Evolutionary conservation across 2,888 invertebrate genomes (phyloP).

Genomic region (Arge pagana): DNA sequence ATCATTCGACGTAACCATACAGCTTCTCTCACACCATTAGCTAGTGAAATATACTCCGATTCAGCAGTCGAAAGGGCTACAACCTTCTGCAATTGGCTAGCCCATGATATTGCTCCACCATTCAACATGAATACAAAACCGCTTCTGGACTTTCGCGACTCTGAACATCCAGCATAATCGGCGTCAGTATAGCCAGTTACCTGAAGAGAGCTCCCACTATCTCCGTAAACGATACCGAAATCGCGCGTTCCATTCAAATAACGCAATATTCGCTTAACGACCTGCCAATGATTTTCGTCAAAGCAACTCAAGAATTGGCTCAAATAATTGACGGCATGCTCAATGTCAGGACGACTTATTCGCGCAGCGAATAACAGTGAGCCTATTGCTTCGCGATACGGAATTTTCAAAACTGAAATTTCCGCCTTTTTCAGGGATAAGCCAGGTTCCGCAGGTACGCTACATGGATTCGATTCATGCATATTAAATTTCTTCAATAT

Average conservation of each 20-base stretch:
- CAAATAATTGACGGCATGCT: neutral
- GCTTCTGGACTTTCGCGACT: slow-evolving; percentile 27
- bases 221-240: slow-evolving; percentile 26
- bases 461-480: slow-evolving; percentile 11
- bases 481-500: slow-evolving; percentile 21
- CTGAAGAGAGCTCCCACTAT: slow-evolving; percentile 6
- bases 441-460: slow-evolving; percentile 19
- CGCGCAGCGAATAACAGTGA: neutral
- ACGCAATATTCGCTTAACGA: slow-evolving; percentile 29
- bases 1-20: slow-evolving; percentile 15
- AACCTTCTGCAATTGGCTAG: slow-evolving; percentile 25
- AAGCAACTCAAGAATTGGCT: neutral
- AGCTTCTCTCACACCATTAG: neutral
- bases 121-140: slow-evolving; percentile 29
- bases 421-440: neutral
- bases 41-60: slow-evolving; percentile 28
- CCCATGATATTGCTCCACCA: slow-evolving; percentile 31
- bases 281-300: slow-evolving; percentile 19
- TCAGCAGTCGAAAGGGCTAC: slow-evolving; percentile 31
- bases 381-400: slow-evolving; percentile 7
- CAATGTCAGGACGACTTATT: slow-evolving; percentile 1
- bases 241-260: slow-evolving; percentile 33
- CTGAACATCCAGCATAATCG: slow-evolving; percentile 27
- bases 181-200: slow-evolving; percentile 29
- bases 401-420: neutral